phyloP scores from a whole-genome alignment of 64 coral and sea anemone species.

The Montipora capricornis region DNA sequence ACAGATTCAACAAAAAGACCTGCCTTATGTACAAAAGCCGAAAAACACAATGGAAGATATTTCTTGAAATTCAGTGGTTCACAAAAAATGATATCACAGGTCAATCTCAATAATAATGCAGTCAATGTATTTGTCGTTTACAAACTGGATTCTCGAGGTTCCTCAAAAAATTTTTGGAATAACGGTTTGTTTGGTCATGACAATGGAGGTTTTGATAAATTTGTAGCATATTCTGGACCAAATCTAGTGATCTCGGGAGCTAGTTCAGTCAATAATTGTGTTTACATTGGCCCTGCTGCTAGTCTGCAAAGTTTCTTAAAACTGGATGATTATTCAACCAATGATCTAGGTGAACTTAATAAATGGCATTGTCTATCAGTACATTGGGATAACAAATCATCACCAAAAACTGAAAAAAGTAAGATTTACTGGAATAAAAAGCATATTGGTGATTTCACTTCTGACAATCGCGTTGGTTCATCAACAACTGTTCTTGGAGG shows the following conservation, averaged over 20 bases:
- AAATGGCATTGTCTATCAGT: neutral
- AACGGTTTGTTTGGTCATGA: too few species aligned
- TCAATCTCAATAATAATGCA: neutral
- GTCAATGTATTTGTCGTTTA: neutral
- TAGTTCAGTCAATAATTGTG: neutral
- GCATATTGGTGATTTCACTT: too few species aligned
- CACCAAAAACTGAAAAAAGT: too few species aligned
- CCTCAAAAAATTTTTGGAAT: too few species aligned
- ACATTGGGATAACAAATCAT: neutral
- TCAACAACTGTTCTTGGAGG: too few species aligned
- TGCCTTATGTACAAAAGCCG: neutral
- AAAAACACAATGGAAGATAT: neutral
- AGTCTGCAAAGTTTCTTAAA: too few species aligned
- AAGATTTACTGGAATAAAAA: neutral
- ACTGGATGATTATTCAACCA: neutral
- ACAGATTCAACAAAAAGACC: neutral
- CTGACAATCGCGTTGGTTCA: too few species aligned
- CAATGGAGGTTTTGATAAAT: too few species aligned
- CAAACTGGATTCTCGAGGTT: neutral
- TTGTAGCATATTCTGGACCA: too few species aligned
- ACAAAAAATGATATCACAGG: too few species aligned
- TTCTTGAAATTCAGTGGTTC: too few species aligned
- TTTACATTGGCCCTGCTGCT: neutral
- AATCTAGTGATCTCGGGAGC: too few species aligned
- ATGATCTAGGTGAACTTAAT: neutral